Conservation (phyloP, 2,797 vertebrate genomes). For the Sebastes matsubarae region DNA sequence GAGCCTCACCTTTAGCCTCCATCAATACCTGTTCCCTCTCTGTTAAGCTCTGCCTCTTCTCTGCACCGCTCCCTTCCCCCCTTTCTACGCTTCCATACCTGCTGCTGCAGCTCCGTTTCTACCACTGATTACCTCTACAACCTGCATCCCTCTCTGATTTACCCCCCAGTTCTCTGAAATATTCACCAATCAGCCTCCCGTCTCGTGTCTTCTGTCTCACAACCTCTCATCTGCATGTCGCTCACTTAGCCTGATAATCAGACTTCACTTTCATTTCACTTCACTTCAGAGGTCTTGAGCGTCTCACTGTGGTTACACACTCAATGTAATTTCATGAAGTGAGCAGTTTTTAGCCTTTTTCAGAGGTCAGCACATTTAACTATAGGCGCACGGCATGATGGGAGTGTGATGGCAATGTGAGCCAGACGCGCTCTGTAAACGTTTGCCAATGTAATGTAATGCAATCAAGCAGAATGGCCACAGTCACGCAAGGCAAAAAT, state of each 20-base stretch:
- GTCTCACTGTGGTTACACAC: background rate
- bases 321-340: background rate
- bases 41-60: constrained; percentile 13
- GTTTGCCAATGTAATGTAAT: no score
- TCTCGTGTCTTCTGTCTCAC: background rate
- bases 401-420: background rate
- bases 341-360: background rate
- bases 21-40: constrained; percentile 34
- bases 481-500: no score
- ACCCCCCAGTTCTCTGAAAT: background rate
- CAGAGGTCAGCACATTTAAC: background rate
- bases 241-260: background rate
- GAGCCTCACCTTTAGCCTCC: constrained; percentile 43
- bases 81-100: background rate
- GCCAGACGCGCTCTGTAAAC: background rate
- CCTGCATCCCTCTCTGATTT: background rate
- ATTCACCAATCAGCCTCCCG: no score
- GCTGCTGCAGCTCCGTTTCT: background rate
- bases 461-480: no score
- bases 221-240: background rate
- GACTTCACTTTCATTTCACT: background rate
- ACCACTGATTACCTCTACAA: background rate
- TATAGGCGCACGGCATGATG: background rate
- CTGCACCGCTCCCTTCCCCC: background rate
- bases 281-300: background rate